Percentiles rank a stretch among this genome's conserved stretches.
Evolutionary conservation across 2,113 vertebrate genomes (phyloP).

Genomic region (Neolamprologus falcicula): DNA sequence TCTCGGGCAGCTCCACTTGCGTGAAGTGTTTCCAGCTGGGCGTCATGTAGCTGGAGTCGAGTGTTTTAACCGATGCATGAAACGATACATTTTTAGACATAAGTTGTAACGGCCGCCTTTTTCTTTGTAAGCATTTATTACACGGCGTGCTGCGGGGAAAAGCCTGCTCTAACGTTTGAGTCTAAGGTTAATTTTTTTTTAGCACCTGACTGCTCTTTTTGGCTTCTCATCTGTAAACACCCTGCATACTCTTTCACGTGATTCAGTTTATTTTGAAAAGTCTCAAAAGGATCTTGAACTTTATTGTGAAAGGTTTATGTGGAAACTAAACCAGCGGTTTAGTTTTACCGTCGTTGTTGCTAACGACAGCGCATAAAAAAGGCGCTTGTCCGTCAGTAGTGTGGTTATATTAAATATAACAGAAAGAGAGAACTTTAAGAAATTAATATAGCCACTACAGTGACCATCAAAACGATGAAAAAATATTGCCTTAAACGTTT

Average conservation of each 20-base stretch:
- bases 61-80: neutral
- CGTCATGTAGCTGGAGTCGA: accelerated
- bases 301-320: neutral
- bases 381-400: accelerated
- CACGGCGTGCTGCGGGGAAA: neutral
- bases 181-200: accelerated
- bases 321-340: neutral
- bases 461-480: accelerated
- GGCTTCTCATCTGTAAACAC: neutral
- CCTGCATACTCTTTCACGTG: accelerated
- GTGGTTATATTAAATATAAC: neutral
- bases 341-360: neutral
- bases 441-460: accelerated
- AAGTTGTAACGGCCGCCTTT: accelerated
- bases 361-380: neutral
- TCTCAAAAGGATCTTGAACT: neutral
- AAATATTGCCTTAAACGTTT: accelerated
- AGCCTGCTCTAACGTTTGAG: accelerated
- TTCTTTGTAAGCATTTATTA: accelerated
- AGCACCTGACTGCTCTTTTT: accelerated
- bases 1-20: neutral
- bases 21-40: accelerated
- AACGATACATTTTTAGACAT: accelerated
- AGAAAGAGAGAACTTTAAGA: neutral
- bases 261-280: neutral